Evolutionary conservation across 92 coral and sea anemone genomes (phyloP), one percentile per base, ranked within the genome.

Genomic region (Phenganax marumi): DNA sequence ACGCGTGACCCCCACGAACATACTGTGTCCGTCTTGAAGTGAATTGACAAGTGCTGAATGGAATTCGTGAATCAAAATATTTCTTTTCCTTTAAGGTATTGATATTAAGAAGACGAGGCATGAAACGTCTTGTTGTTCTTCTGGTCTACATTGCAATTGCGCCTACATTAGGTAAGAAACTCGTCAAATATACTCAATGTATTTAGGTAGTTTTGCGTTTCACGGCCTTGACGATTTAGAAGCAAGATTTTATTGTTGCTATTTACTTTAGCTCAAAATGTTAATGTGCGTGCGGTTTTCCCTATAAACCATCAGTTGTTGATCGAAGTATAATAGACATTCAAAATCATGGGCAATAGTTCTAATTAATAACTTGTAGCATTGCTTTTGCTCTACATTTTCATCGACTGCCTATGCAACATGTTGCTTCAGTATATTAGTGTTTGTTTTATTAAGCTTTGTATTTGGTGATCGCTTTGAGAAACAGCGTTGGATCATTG

Each of bases 81-180:
- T 16, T 49, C 25, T 14, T 10, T 66, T 66, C 17, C 43, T 19
- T 33, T 33, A 21, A 66, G 14, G 16, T 66, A 23, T 66, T 1
- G 7, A 33, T 66, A 49, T 47, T 25, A 66, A 66, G 50, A 25
- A 33, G 50, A 66, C 7, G 46, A 14, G 24, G 72, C 26, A 66
- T 66, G 72, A 66, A 66, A 23, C 17, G 6, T 17, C 17, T 33
- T 66, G 24, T 66, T 33, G 72, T 33, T 25, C 18, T 49, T 10
- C 49, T 66, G 8, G 18, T 66, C 8, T 66, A 66, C 43, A 33
- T 66, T 12, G 43, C 72, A 33, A 10, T 14, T 66, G 72, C 43
- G 72, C 72, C 72, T 66, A 66, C 43, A 25, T 66, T 33, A 33
- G 72, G 72, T 66, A 25, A 66, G 72, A 66, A 66, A 8, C 14